Evolutionary conservation across 2,888 invertebrate species (phyloP).

Genomic region (Hesperia comma): DNA sequence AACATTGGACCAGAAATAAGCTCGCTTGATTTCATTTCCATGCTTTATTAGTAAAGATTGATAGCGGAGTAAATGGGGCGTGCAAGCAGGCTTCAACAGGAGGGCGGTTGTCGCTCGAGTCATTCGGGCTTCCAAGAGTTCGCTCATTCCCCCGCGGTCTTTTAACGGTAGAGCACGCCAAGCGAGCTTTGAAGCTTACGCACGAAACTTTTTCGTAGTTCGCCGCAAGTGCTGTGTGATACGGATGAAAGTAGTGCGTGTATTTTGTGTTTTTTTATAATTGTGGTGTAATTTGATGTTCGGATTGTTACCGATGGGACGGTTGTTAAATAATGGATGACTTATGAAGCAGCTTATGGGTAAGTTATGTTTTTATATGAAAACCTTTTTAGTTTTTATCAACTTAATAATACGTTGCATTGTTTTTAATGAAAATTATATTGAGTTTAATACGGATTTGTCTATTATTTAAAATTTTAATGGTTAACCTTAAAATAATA

Average conservation of each 20-base stretch:
- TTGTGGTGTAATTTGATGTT: conserved; percentile 22
- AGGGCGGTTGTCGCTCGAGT: conserved; percentile 50
- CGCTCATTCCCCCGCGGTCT: conserved; percentile 27
- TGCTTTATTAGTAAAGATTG: conserved; percentile 38
- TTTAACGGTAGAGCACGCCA: conserved; percentile 8
- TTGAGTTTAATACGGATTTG: too few relatives aligned
- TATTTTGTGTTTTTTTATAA: conserved; percentile 8
- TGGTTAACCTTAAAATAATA: too few relatives aligned
- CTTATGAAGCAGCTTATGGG: conserved; percentile 26
- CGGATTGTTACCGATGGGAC: conserved; percentile 26
- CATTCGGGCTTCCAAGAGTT: conserved; percentile 6
- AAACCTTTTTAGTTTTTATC: background rate
- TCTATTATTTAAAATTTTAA: too few relatives aligned
- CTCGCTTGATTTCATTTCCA: conserved; percentile 38
- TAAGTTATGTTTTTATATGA: conserved; percentile 12
- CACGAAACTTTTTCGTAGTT: conserved; percentile 34
- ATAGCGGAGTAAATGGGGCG: conserved; percentile 44
- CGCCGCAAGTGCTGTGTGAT: conserved; percentile 11
- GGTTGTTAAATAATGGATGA: conserved; percentile 29
- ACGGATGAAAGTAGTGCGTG: conserved; percentile 23
- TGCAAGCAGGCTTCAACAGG: conserved; percentile 55
- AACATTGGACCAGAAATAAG: conserved; percentile 32
- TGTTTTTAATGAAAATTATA: too few relatives aligned
- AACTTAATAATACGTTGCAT: background rate
- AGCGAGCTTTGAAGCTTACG: conserved; percentile 19